These are phyloP conservation scores for Pseudorasbora parva DNA, from an alignment of 2,113 vertebrate species.

Conservation along the genomic window DNA sequence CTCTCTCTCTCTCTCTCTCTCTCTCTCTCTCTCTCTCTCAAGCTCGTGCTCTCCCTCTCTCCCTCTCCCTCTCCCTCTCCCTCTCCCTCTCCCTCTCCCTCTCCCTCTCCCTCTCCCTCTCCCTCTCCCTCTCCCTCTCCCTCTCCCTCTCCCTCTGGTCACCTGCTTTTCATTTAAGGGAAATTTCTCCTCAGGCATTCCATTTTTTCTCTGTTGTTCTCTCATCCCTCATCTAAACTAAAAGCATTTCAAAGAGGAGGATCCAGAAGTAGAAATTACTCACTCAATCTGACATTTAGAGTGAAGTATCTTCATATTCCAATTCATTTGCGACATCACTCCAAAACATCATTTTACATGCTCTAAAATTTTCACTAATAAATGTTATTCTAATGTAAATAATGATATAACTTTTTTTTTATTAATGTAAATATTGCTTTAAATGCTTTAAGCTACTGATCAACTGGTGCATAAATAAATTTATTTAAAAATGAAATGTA, in stretches of 20 bases:
- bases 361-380: no score
- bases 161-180: constrained; percentile 79
- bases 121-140: background rate
- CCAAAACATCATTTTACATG: background rate
- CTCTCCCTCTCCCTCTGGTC: constrained; percentile 60
- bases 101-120: background rate
- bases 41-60: no score
- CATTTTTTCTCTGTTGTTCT: constrained; percentile 44
- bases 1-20: background rate
- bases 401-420: no score
- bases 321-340: no score
- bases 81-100: background rate
- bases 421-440: no score
- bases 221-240: constrained; percentile 51
- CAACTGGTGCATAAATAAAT: no score
- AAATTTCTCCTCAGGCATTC: constrained; percentile 74
- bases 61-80: background rate
- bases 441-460: no score
- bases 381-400: no score
- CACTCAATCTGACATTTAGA: constrained; percentile 69
- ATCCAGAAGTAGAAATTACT: constrained; percentile 75
- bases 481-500: no score
- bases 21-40: background rate
- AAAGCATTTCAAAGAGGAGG: constrained; percentile 66
- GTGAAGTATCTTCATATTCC: background rate